phyloP scores from a whole-genome alignment of 53 echinoderm and acorn worm species.

The Patiria pectinifera region DNA sequence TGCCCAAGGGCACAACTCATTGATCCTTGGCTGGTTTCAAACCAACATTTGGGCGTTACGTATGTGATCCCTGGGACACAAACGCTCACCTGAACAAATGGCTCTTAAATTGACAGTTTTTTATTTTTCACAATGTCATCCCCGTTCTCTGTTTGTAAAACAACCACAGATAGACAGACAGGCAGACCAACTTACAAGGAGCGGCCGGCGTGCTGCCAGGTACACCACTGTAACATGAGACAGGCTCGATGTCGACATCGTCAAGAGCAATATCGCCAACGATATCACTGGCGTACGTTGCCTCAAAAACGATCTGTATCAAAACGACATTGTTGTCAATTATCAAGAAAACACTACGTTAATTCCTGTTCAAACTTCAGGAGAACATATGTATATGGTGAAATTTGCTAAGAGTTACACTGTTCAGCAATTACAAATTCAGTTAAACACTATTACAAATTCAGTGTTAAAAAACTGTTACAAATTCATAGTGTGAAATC shows the following conservation, averaged over 20 bases:
- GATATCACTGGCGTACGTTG: slow-evolving; percentile 22
- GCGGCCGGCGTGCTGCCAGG: slow-evolving; percentile 48
- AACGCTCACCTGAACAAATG: too few relatives aligned
- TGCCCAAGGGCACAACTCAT: too few relatives aligned
- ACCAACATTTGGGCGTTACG: too few relatives aligned
- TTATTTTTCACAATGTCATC: neutral
- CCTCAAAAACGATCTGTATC: slow-evolving; percentile 69
- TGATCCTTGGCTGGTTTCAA: too few relatives aligned
- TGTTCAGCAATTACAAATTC: too few relatives aligned
- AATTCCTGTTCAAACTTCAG: neutral
- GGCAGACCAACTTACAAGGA: slow-evolving; percentile 39
- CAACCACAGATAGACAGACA: neutral
- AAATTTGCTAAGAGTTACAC: too few relatives aligned
- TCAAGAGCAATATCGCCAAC: slow-evolving; percentile 74
- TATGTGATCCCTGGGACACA: too few relatives aligned
- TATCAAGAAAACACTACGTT: neutral
- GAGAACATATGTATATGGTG: too few relatives aligned
- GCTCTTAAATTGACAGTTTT: too few relatives aligned
- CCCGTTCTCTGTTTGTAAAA: neutral
- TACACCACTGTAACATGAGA: slow-evolving; percentile 43
- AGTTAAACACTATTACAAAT: too few relatives aligned
- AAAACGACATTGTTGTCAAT: neutral
- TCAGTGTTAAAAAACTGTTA: too few relatives aligned
- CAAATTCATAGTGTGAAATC: too few relatives aligned
- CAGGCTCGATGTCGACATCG: slow-evolving; percentile 72